A percentile compares a stretch with the other conserved stretches of the same genome.
phyloP scores from a whole-genome alignment of 2,888 invertebrate species.

The Heliconius sara region DNA sequence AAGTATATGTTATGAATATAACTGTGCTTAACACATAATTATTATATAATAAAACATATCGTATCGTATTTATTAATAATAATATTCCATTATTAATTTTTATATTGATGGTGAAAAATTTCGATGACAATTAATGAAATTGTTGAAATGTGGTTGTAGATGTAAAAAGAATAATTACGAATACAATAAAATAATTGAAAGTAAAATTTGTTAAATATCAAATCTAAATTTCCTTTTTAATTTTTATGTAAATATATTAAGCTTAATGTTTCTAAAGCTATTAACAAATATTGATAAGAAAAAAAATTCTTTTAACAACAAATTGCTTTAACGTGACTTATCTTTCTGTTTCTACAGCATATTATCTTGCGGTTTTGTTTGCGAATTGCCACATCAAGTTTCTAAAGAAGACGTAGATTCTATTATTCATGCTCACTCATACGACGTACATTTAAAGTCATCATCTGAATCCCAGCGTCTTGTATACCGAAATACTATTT shows the following conservation, averaged over 20 bases:
- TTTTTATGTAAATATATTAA: not conserved
- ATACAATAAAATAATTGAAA: too few species aligned
- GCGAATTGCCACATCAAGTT: slow-evolving; percentile 73
- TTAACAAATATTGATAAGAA: slow-evolving; percentile 26
- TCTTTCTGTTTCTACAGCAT: slow-evolving; percentile 59
- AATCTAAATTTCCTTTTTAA: not conserved
- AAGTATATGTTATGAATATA: slow-evolving; percentile 51
- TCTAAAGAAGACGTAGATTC: slow-evolving; percentile 72
- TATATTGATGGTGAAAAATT: not conserved
- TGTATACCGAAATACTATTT: slow-evolving; percentile 73
- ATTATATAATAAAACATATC: not conserved
- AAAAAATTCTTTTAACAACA: slow-evolving; percentile 24
- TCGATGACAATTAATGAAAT: not conserved
- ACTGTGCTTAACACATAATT: not conserved
- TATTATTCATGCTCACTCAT: slow-evolving; percentile 80
- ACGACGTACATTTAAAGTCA: slow-evolving; percentile 81
- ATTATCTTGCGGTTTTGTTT: slow-evolving; percentile 85
- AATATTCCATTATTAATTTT: not conserved
- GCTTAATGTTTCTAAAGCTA: not conserved
- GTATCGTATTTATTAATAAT: not conserved
- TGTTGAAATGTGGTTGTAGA: not conserved
- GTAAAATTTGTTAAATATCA: not conserved
- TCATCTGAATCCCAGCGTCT: slow-evolving; percentile 64
- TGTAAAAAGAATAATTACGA: too few species aligned
- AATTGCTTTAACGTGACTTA: slow-evolving; percentile 32